These are phyloP conservation scores for Plotosus lineatus DNA, from an alignment of 2,113 vertebrate species.

Conservation along the genomic window DNA sequence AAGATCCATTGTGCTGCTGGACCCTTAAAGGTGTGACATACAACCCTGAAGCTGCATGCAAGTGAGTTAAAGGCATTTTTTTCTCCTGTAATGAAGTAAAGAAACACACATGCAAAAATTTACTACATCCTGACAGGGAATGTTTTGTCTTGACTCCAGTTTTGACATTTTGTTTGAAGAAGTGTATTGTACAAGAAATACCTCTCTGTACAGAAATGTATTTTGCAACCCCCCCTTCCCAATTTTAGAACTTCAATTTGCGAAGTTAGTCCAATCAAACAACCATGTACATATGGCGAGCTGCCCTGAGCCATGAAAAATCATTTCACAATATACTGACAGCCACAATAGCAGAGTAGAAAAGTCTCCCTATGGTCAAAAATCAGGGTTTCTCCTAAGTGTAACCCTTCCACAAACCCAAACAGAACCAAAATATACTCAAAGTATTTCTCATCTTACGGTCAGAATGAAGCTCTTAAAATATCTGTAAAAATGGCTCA, in stretches of 20 bases:
- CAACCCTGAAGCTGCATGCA: constrained; percentile 38
- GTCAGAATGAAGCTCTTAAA: background rate
- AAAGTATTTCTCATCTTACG: background rate
- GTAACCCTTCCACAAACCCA: background rate
- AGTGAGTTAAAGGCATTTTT: constrained; percentile 19
- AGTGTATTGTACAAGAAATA: constrained; percentile 30
- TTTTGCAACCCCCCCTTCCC: constrained; percentile 49
- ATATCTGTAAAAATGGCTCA: background rate
- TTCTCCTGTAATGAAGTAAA: background rate
- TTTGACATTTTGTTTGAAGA: background rate
- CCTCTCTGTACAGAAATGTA: constrained; percentile 22
- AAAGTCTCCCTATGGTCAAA: background rate
- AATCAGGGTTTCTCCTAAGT: background rate
- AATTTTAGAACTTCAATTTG: constrained; percentile 36
- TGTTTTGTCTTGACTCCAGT: constrained; percentile 51
- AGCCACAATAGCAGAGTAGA: background rate
- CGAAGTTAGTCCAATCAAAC: constrained; percentile 12
- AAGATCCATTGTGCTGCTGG: constrained; percentile 46
- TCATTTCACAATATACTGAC: constrained; percentile 7
- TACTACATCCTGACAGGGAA: constrained; percentile 35
- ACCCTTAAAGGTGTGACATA: constrained; percentile 52
- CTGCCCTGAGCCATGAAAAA: constrained; percentile 14
- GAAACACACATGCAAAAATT: constrained; percentile 16
- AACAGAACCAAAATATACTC: background rate
- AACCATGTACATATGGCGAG: constrained; percentile 16